Evolutionary conservation across 2,113 vertebrate species (phyloP).

Genomic region (Callionymus lyra): DNA sequence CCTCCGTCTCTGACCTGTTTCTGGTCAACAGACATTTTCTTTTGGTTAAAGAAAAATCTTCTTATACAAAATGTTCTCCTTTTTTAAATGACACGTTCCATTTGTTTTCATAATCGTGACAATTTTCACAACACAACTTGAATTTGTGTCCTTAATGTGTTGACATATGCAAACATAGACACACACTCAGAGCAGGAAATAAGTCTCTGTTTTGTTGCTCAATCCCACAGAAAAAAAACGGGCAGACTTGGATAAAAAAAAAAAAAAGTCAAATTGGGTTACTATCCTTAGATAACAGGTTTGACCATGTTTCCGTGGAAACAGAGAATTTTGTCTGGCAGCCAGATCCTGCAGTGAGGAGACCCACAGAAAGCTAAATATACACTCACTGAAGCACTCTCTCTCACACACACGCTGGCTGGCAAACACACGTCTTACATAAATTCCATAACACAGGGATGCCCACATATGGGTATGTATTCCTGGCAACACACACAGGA

Average conservation of each 20-base stretch:
- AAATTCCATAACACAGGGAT: conserved; percentile 4
- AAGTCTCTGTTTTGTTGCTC: no score
- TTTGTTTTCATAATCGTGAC: no score
- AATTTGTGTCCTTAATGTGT: no score
- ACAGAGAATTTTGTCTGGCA: conserved; percentile 43
- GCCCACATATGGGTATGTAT: conserved; percentile 11
- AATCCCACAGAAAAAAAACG: no score
- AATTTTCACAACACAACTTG: no score
- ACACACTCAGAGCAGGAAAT: no score
- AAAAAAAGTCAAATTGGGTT: conserved; percentile 37
- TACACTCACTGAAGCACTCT: conserved; percentile 16
- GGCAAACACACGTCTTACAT: neutral
- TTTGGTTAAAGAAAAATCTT: no score
- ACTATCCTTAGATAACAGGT: conserved; percentile 34
- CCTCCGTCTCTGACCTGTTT: no score
- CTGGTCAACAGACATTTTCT: no score
- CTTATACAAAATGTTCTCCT: no score
- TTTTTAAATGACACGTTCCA: no score
- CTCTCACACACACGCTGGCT: conserved; percentile 5
- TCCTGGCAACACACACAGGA: conserved; percentile 1
- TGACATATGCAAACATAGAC: no score
- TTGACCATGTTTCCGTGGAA: conserved; percentile 58
- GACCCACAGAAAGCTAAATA: conserved; percentile 40
- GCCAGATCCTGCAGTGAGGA: conserved; percentile 43
- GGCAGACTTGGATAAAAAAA: conserved; percentile 10